Evolutionary conservation across 2,888 invertebrate genomes (phyloP).

Genomic region (Perizoma flavofasciatum): DNA sequence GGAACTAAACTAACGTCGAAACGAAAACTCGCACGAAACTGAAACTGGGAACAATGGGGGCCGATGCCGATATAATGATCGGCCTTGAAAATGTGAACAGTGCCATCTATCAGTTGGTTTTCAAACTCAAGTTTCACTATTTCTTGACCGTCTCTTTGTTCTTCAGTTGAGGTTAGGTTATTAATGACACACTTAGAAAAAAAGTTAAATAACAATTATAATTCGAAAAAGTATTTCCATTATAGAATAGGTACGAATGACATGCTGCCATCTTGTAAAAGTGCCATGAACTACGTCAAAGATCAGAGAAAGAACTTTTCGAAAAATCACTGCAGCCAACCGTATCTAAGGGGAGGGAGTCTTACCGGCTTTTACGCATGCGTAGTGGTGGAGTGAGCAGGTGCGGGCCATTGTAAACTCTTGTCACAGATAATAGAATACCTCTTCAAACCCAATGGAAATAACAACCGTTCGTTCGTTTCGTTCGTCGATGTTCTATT

Average conservation of each 20-base stretch:
- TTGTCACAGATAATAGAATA: conserved; percentile 48
- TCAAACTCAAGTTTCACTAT: conserved; percentile 23
- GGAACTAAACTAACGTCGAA: no score
- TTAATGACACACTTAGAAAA: no score
- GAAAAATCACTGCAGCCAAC: conserved; percentile 44
- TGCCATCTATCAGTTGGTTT: conserved; percentile 49
- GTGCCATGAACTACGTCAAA: conserved; percentile 24
- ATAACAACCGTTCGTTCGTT: no score
- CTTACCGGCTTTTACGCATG: conserved; percentile 65
- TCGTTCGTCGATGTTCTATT: no score
- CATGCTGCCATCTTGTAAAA: conserved; percentile 42
- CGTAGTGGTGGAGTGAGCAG: conserved; percentile 54
- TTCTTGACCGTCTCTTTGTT: neutral
- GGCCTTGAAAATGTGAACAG: conserved; percentile 39
- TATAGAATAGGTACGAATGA: neutral
- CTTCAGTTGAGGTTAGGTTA: no score
- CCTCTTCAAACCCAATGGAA: no score
- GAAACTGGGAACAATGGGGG: conserved; percentile 8
- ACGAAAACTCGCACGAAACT: no score
- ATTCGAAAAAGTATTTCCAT: no score
- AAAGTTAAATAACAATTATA: no score
- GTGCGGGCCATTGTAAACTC: conserved; percentile 65
- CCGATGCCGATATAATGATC: conserved; percentile 62
- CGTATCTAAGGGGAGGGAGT: conserved; percentile 48
- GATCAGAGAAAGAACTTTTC: conserved; percentile 33